phyloP scores from a whole-genome alignment of 2,113 vertebrate genomes.

The Syrrhaptes paradoxus region DNA sequence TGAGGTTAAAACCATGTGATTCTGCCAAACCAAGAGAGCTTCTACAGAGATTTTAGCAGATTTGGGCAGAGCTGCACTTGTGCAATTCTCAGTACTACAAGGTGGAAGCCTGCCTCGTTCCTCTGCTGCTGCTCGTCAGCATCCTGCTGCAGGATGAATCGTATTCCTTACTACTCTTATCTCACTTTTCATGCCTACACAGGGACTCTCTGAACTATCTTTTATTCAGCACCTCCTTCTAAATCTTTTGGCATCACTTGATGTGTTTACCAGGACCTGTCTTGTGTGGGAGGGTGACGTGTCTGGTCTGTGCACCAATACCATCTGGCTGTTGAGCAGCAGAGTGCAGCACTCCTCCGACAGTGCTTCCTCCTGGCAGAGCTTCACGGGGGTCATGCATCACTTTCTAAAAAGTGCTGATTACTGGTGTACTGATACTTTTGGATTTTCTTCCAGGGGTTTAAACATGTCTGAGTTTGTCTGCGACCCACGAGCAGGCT shows the following conservation, averaged over 20 bases:
- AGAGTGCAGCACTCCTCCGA: background rate
- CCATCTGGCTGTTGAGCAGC: background rate
- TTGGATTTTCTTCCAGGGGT: slow-evolving; percentile 75
- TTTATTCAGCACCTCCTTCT: background rate
- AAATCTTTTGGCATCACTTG: background rate
- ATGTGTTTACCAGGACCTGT: background rate
- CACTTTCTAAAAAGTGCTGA: background rate
- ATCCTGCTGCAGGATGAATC: background rate
- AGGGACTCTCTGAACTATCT: background rate
- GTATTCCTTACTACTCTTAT: background rate
- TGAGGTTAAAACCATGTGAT: background rate
- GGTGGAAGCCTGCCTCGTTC: background rate
- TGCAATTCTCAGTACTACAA: background rate
- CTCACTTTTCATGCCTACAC: background rate
- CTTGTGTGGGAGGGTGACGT: background rate
- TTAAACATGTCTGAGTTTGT: slow-evolving; percentile 96
- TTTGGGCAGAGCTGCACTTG: background rate
- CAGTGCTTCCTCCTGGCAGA: background rate
- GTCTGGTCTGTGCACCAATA: background rate
- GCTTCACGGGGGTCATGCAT: background rate
- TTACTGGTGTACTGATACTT: background rate
- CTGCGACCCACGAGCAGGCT: slow-evolving; percentile 87
- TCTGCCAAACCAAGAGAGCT: background rate
- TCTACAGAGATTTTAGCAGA: background rate
- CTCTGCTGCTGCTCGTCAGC: background rate